Conservation (phyloP, 2,888 invertebrate species). For the Xestia rhomboidea region DNA sequence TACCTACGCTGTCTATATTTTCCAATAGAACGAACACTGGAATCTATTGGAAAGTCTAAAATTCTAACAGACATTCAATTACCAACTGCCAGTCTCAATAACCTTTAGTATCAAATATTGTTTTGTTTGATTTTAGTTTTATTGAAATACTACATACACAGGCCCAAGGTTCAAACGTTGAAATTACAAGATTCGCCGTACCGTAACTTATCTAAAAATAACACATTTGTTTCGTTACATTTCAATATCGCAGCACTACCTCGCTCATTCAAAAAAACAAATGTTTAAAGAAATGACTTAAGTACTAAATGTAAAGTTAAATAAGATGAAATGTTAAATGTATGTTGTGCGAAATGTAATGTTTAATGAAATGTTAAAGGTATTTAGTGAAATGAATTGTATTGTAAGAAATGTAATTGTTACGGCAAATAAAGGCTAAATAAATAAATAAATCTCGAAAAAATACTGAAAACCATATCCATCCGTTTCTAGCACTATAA, state of each 20-base stretch:
- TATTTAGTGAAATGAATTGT: no score
- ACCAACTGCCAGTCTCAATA: slow-evolving; percentile 29
- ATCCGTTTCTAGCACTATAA: neutral
- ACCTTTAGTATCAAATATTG: slow-evolving; percentile 15
- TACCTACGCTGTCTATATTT: slow-evolving; percentile 1
- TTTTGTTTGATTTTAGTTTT: slow-evolving; percentile 8
- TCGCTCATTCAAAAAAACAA: neutral
- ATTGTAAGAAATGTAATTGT: no score
- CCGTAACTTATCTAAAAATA: neutral
- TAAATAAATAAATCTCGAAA: no score
- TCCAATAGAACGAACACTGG: neutral
- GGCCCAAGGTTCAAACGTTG: neutral
- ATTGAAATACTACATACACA: neutral
- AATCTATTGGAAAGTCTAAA: slow-evolving; percentile 10
- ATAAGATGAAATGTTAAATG: no score
- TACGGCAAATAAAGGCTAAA: no score
- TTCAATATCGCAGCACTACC: neutral
- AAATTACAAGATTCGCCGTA: neutral
- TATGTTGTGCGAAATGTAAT: no score
- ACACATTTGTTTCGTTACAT: neutral
- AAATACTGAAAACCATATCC: neutral
- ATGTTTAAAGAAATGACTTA: no score
- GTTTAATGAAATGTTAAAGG: no score
- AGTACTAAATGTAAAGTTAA: no score
- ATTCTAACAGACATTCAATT: slow-evolving; percentile 29